A percentile compares a stretch with the other conserved stretches of the same genome.
These are phyloP conservation scores for Thinocorus orbignyianus DNA, from an alignment of 2,113 vertebrate species.

Conservation along the genomic window DNA sequence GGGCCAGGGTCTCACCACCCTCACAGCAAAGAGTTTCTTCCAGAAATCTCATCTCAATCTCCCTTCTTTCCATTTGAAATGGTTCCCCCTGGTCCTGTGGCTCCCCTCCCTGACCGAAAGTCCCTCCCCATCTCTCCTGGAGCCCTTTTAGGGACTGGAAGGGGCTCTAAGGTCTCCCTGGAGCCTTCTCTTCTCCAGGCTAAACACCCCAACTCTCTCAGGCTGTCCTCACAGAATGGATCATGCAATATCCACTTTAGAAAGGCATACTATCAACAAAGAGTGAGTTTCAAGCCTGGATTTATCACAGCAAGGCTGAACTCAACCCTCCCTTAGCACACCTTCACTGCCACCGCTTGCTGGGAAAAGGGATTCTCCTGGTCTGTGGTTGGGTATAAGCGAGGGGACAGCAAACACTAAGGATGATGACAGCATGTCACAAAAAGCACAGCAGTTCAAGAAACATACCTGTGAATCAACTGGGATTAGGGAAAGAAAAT, in stretches of 20 bases:
- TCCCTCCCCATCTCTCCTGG: not conserved
- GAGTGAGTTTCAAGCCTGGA: not conserved
- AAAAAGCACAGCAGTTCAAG: not conserved
- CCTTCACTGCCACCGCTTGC: not conserved
- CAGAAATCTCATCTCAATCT: too few relatives aligned
- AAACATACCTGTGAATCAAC: conserved; percentile 91
- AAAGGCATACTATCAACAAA: not conserved
- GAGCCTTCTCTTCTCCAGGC: not conserved
- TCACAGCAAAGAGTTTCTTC: too few relatives aligned
- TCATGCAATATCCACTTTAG: not conserved
- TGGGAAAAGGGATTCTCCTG: not conserved
- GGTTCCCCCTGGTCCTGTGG: too few relatives aligned
- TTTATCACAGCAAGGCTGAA: not conserved
- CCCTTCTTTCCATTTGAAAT: too few relatives aligned
- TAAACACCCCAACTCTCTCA: not conserved
- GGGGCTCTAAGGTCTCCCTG: not conserved
- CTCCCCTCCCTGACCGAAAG: too few relatives aligned
- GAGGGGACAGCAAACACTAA: not conserved
- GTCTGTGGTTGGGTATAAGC: not conserved
- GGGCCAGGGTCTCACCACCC: too few relatives aligned
- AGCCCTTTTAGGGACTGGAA: not conserved
- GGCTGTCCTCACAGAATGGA: not conserved
- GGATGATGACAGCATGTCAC: not conserved
- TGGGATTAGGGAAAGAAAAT: conserved; percentile 95
- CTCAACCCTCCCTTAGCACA: not conserved